Percentiles rank a stretch among this genome's conserved stretches.
These are phyloP conservation scores for Lasaia peninsularis DNA, from an alignment of 1,140 invertebrate genomes.

Conservation along the genomic window DNA sequence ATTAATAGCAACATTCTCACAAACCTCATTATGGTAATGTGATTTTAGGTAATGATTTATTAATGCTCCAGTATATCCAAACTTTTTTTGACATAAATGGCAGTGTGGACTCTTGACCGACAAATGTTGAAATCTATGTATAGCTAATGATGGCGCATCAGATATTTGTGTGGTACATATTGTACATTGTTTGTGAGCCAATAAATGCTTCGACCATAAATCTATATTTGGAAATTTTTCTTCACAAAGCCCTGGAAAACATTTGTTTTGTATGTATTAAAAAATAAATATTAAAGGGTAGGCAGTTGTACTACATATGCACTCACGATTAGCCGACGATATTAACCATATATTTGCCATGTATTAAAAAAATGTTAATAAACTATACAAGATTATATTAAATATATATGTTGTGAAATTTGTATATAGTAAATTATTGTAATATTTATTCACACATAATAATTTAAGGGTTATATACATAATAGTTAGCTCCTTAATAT, in stretches of 20 bases:
- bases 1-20: conserved; percentile 24
- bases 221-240: conserved; percentile 28
- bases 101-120: conserved; percentile 30
- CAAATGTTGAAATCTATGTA: conserved; percentile 50
- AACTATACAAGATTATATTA: too few species aligned
- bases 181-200: conserved; percentile 22
- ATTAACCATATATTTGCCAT: too few species aligned
- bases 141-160: conserved; percentile 38
- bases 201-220: neutral
- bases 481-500: too few species aligned
- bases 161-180: conserved; percentile 33
- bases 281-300: too few species aligned
- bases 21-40: conserved; percentile 38
- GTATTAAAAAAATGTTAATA: too few species aligned
- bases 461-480: too few species aligned
- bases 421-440: too few species aligned
- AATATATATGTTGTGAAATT: too few species aligned
- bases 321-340: too few species aligned
- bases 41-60: conserved; percentile 35
- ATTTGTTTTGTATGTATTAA: conserved; percentile 2
- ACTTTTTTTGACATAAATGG: conserved; percentile 45
- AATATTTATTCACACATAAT: too few species aligned
- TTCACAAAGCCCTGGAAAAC: conserved; percentile 50
- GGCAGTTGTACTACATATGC: too few species aligned
- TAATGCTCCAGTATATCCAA: neutral